Percentiles rank a stretch among this genome's conserved stretches.
Conservation (phyloP, 2,113 vertebrate genomes). For the Ptilonorhynchus violaceus region DNA sequence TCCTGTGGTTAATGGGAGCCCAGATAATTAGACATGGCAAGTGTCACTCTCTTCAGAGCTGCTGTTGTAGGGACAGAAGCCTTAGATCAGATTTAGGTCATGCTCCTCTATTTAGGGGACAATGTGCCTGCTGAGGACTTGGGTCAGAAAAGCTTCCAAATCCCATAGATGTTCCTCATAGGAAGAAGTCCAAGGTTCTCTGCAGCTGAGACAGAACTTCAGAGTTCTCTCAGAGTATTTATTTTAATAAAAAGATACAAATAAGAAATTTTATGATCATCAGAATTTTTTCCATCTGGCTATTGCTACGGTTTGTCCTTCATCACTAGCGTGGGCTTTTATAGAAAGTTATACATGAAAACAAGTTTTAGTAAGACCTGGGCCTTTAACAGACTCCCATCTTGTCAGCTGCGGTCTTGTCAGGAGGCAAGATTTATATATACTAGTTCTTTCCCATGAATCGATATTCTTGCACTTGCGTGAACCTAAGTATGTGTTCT, state of each 20-base stretch:
- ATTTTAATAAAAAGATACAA: background rate
- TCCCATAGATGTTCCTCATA: fast-evolving
- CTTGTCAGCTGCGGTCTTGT: background rate
- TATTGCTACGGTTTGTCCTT: background rate
- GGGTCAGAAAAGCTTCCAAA: background rate
- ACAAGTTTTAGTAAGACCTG: background rate
- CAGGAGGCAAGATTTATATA: background rate
- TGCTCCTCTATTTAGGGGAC: background rate
- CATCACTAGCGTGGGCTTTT: background rate
- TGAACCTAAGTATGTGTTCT: background rate
- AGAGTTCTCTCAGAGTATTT: background rate
- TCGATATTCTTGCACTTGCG: background rate
- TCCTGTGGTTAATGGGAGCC: background rate
- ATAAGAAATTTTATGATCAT: background rate
- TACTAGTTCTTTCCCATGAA: background rate
- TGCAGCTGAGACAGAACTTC: background rate
- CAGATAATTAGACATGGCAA: background rate
- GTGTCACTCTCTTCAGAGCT: background rate
- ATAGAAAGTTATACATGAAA: background rate
- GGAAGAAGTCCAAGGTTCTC: background rate
- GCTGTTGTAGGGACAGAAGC: background rate
- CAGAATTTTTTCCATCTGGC: background rate
- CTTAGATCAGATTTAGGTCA: background rate
- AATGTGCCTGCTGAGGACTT: background rate
- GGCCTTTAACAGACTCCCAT: background rate